These are phyloP conservation scores for Ctenicera cuprea DNA, from an alignment of 2,888 invertebrate genomes.

Conservation along the genomic window DNA sequence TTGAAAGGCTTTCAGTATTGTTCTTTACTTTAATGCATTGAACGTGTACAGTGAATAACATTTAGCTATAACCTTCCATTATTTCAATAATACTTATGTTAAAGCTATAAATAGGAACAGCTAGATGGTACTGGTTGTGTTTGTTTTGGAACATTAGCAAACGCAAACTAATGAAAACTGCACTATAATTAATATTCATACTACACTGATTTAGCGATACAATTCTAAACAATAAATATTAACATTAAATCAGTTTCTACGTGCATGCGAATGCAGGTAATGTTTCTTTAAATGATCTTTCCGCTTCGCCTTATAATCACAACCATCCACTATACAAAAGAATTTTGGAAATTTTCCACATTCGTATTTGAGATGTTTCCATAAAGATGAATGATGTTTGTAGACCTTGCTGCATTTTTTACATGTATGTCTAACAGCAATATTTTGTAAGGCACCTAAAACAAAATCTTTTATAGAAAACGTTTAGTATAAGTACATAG, in stretches of 20 bases:
- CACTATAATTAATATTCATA: too few relatives aligned
- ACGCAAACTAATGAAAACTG: too few relatives aligned
- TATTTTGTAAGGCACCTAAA: not conserved
- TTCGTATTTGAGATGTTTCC: constrained; percentile 38
- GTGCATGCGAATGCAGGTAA: not conserved
- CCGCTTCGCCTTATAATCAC: constrained; percentile 32
- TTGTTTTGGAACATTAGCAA: too few relatives aligned
- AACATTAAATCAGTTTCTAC: not conserved
- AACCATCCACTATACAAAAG: constrained; percentile 24
- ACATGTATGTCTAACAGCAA: not conserved
- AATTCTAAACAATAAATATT: not conserved
- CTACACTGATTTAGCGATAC: too few relatives aligned
- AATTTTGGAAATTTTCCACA: constrained; percentile 41
- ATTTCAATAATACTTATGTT: too few relatives aligned
- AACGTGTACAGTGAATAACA: too few relatives aligned
- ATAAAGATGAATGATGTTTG: constrained; percentile 30
- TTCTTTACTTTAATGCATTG: too few relatives aligned
- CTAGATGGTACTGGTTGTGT: too few relatives aligned
- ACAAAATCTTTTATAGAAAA: not conserved
- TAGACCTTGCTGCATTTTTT: constrained; percentile 22
- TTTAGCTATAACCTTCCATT: too few relatives aligned
- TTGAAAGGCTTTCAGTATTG: too few relatives aligned
- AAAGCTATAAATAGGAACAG: too few relatives aligned
- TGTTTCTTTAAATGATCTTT: constrained; percentile 36
- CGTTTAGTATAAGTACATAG: too few relatives aligned